Conservation (phyloP, 2,888 invertebrate species). For the Agrenia bidenticulata region DNA sequence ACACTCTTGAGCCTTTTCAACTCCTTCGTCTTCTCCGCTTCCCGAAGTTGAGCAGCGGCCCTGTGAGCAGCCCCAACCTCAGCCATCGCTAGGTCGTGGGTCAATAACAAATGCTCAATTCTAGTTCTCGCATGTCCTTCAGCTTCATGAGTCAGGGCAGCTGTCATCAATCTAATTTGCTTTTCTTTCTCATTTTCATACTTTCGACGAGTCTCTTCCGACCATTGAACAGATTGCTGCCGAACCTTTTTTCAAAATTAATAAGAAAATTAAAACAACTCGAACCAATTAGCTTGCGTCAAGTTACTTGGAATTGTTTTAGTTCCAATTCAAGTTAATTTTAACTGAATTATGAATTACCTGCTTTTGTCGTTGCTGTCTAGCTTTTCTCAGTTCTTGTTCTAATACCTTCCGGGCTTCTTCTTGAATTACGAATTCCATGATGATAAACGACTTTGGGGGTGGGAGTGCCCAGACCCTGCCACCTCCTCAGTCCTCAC, state of each 20-base stretch:
- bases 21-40: slow-evolving; percentile 26
- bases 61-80: slow-evolving; percentile 43
- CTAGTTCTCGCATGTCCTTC: slow-evolving; percentile 26
- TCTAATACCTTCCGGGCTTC: slow-evolving; percentile 28
- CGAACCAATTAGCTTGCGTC: no score
- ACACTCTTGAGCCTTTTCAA: slow-evolving; percentile 28
- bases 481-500: no score
- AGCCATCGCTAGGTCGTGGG: slow-evolving; percentile 38
- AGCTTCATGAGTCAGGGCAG: slow-evolving; percentile 23
- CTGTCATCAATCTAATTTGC: slow-evolving; percentile 21
- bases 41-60: slow-evolving; percentile 31
- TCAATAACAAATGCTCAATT: slow-evolving; percentile 28
- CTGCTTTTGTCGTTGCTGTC: slow-evolving; percentile 33
- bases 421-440: slow-evolving; percentile 37
- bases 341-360: slow-evolving; percentile 18
- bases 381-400: slow-evolving; percentile 30
- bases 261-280: slow-evolving; percentile 3
- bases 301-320: no score
- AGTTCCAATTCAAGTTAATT: background rate
- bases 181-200: slow-evolving; percentile 32
- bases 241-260: slow-evolving; percentile 32
- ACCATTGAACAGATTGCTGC: slow-evolving; percentile 39
- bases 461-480: no score
- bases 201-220: slow-evolving; percentile 25
- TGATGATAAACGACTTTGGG: slow-evolving; percentile 8